Base-by-base conservation (phyloP, 2,888 invertebrate genomes). In the Pseudoips prasinana region DNA sequence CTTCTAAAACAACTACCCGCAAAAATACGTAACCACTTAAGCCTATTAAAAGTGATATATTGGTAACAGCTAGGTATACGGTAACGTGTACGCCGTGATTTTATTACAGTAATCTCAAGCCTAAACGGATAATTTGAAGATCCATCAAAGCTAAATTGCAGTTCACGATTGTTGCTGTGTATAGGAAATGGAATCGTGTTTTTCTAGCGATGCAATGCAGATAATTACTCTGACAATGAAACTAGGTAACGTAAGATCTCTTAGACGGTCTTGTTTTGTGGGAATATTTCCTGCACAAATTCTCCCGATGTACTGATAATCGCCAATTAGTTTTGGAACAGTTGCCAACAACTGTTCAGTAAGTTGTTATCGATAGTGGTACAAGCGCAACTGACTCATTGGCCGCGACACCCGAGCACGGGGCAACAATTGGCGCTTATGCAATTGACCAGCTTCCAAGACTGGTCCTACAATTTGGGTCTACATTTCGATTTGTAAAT, bases 391-490 rank as follows among this genome's bases (percentile, higher is more conserved):
- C 63, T 66, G 72, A 72, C 54, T 74, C 69, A 69, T 50, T 59
- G 57, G 58, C 61, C 54, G 53, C 64, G 63, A 59, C 61, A 54
- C 52, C 58, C 53, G 33, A 3, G 22, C 22, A 8, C 58, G 52
- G 48, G 64, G 58, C 56, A 55, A 64, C 66, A 67, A 64, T 76
- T 73, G 72, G 64, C 68, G 66, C 75, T 80, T 80, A 79, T 79
- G 78, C 80, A 83, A 82, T 70, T 73, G 66, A 71, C 68, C 70
- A 71, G 64, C 60, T 66, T 71, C 71, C 67, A 67, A 71, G 41
- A 58, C 58, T 50, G 40, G 53, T 40, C 25, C 33, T 39, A 46
- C 28, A 43, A 33, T 44, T 51, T 26, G 24, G 38, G 32, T 37
- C 36, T 55, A 50, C 40, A 51, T 34, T 40, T 39, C 20, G 22